Conservation (phyloP, 35 echinoderm and acorn worm species). For the Diadema setosum region DNA sequence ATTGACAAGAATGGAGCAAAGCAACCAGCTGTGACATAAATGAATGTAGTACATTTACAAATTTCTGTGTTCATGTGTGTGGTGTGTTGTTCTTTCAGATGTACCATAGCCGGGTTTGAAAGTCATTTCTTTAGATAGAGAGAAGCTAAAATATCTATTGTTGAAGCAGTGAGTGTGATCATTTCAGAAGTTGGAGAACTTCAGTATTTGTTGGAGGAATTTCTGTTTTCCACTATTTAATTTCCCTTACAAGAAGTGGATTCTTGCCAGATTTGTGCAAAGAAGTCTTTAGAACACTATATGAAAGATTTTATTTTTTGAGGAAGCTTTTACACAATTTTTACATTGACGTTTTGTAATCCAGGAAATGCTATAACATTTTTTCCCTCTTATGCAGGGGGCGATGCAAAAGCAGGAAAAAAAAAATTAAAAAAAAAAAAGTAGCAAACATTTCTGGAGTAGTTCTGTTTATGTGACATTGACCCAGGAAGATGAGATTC, state of each 20-base stretch:
- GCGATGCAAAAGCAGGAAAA: not conserved
- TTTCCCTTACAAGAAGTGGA: not conserved
- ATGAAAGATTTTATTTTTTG: conserved; percentile 15
- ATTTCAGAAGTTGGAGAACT: not conserved
- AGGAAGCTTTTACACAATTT: not conserved
- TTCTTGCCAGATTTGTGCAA: conserved; percentile 21
- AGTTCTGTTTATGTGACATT: not conserved
- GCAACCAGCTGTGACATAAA: not conserved
- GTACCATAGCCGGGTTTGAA: not conserved
- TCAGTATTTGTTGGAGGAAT: not conserved
- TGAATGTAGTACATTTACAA: not conserved
- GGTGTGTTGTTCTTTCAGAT: conserved; percentile 11
- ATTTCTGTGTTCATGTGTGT: conserved; percentile 11
- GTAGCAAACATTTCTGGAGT: not conserved
- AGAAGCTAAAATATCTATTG: not conserved
- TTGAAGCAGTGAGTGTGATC: not conserved
- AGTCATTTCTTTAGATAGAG: not conserved
- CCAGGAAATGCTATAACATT: no score
- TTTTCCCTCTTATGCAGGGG: no score
- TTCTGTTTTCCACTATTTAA: not conserved
- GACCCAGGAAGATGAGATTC: not conserved
- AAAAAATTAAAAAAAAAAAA: not conserved
- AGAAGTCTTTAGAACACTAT: not conserved
- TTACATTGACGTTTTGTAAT: not conserved
- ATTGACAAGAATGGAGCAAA: not conserved